Percentiles rank a stretch among this genome's conserved stretches.
Conservation (phyloP, 2,797 vertebrate genomes). For the Semaprochilodus insignis region DNA sequence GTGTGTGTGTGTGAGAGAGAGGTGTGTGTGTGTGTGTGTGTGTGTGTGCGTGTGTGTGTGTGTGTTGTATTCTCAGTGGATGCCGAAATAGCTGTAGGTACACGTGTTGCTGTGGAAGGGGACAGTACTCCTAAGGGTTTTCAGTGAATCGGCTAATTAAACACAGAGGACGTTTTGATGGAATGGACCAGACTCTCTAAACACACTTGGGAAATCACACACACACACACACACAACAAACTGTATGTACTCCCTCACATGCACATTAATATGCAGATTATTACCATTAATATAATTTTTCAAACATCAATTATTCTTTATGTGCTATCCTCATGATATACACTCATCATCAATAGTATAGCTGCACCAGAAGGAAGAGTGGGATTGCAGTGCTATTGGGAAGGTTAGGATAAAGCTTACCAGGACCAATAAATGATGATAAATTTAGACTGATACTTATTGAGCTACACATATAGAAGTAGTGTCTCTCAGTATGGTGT, state of each 20-base stretch:
- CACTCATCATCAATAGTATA: too few relatives aligned
- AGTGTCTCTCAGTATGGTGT: too few relatives aligned
- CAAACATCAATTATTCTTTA: neutral
- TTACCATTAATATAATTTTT: neutral
- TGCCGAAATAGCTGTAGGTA: neutral
- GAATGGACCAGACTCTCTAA: conserved; percentile 33
- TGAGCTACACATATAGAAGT: too few relatives aligned
- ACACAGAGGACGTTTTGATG: conserved; percentile 54
- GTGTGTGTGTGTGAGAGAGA: conserved; percentile 30
- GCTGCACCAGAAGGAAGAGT: too few relatives aligned
- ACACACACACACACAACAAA: neutral
- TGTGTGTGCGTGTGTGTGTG: conserved; percentile 8
- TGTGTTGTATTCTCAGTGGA: neutral
- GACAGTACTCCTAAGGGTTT: conserved; percentile 21
- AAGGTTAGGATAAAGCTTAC: too few relatives aligned
- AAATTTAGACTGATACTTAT: too few relatives aligned
- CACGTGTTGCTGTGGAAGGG: neutral
- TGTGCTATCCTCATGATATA: too few relatives aligned
- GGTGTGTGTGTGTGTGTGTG: conserved; percentile 21
- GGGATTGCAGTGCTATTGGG: too few relatives aligned
- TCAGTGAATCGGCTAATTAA: conserved; percentile 64
- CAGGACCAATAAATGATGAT: too few relatives aligned
- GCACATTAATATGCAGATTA: neutral
- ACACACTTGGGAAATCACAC: conserved; percentile 28
- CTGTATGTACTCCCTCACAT: neutral